Conservation (phyloP, 2,113 vertebrate species). For the Coregonus clupeaformis region DNA sequence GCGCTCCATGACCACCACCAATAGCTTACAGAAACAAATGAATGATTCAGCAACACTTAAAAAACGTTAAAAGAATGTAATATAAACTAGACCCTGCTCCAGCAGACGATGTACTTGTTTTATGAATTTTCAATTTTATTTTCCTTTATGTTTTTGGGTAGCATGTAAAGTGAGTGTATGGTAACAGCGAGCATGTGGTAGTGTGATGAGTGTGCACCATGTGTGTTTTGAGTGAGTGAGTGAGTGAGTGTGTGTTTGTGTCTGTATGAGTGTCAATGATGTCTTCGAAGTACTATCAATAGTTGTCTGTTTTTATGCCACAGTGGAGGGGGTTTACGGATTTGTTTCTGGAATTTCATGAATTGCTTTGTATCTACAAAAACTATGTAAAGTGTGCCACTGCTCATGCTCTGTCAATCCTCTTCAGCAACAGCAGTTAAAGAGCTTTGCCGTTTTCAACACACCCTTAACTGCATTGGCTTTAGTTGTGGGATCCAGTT, state of each 20-base stretch:
- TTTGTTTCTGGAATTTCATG: constrained; percentile 37
- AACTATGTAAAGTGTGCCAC: constrained; percentile 27
- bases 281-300: constrained; percentile 76
- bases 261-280: constrained; percentile 36
- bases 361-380: constrained; percentile 45
- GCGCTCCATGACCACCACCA: constrained; percentile 52
- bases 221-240: not conserved
- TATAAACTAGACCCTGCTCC: constrained; percentile 70
- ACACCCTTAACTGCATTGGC: constrained; percentile 20
- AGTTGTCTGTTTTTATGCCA: constrained; percentile 67
- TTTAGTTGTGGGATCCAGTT: not conserved
- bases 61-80: constrained; percentile 79
- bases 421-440: constrained; percentile 35
- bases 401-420: constrained; percentile 24
- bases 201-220: constrained; percentile 1
- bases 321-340: constrained; percentile 46
- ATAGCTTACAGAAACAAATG: constrained; percentile 50
- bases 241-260: not conserved
- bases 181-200: constrained; percentile 36
- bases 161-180: constrained; percentile 52
- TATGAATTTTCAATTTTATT: constrained; percentile 47
- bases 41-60: constrained; percentile 53
- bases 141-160: constrained; percentile 48
- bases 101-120: constrained; percentile 68
- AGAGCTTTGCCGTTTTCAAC: constrained; percentile 30